Percentiles rank a stretch among this genome's conserved stretches.
phyloP scores from a whole-genome alignment of 2,888 invertebrate species.

The Unio delphinus region DNA sequence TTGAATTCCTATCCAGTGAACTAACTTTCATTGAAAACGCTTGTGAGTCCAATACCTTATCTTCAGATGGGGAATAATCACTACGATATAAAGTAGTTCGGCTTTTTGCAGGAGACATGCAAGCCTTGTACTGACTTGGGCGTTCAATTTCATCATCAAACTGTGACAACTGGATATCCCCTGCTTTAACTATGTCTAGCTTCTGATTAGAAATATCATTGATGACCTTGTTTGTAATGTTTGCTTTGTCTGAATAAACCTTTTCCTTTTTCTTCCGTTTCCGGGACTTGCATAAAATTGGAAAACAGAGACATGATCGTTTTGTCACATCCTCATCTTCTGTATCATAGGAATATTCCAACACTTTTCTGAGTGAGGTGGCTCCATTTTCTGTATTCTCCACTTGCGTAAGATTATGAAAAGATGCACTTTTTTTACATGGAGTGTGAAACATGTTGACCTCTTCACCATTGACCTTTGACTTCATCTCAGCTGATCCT shows the following conservation, averaged over 20 bases:
- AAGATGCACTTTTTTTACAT: slow-evolving; percentile 51
- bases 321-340: too few species aligned
- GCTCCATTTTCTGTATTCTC: slow-evolving; percentile 36
- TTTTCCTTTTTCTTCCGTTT: slow-evolving; percentile 17
- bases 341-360: slow-evolving; percentile 27
- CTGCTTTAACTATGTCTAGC: too few species aligned
- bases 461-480: slow-evolving; percentile 40
- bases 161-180: too few species aligned
- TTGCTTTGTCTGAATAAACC: slow-evolving; percentile 1
- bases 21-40: slow-evolving; percentile 15
- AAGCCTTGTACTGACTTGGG: too few species aligned
- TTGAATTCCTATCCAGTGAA: slow-evolving; percentile 24
- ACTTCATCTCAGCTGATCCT: slow-evolving; percentile 43
- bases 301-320: too few species aligned
- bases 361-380: slow-evolving; percentile 38
- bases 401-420: slow-evolving; percentile 57
- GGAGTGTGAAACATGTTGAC: slow-evolving; percentile 44
- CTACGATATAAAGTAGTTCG: too few species aligned
- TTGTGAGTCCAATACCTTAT: slow-evolving; percentile 4
- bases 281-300: slow-evolving; percentile 5
- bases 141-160: too few species aligned
- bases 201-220: too few species aligned
- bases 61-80: too few species aligned
- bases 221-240: too few species aligned
- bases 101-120: too few species aligned